Evolutionary conservation across 2,113 vertebrate genomes (phyloP), one percentile per base, ranked within the genome.

Genomic region (Pangasianodon gigas): DNA sequence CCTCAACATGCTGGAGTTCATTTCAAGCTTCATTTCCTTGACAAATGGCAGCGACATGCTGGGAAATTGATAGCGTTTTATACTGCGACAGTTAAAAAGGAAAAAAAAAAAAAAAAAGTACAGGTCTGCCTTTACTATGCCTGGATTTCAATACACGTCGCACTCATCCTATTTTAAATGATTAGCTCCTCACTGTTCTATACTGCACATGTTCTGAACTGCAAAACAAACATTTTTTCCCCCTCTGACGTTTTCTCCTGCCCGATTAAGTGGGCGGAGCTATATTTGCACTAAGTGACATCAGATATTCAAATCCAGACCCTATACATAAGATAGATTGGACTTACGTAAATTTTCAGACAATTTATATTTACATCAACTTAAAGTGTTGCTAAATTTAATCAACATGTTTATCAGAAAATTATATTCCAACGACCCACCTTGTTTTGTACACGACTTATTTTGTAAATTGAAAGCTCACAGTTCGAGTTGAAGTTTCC

Each of bases 21-120:
- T 92, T 90, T 92, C 82, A 90, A 85, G 82, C 82, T 92, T 71
- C 90, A 92, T 91, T 91, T 90, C 74, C 71, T 92, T 90, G 74
- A 88, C 62, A 91, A 85, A 91, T 86, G 74, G 75, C 74, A 48
- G 24, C 16, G 37, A 69, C 77, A 87, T 18, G 37, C 85, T 21
- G 52, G 24, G 65, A 71, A 41, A 74, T 13, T 67, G 32, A 86
- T 60, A 46, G 77, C 4, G 26, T 88, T 54, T 65, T 77, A 11
- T 51, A 88, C 67, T 84, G 21, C 67, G 1, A 62, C 0, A 21
- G 26, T 29, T 29, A 4, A 16, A 21, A 83, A 24, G 2, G 21
- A 26, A 74, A 32, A 19, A 71, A 11, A 41, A n/a, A 46, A 48
- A 41, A 26, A 60, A 26, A 6, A 48, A 29, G 18, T 1, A 52